A percentile compares a stretch with the other conserved stretches of the same genome.
Evolutionary conservation across 37 sponge, comb jelly and placozoan genomes (phyloP).

Genomic region (Geodia barretti): DNA sequence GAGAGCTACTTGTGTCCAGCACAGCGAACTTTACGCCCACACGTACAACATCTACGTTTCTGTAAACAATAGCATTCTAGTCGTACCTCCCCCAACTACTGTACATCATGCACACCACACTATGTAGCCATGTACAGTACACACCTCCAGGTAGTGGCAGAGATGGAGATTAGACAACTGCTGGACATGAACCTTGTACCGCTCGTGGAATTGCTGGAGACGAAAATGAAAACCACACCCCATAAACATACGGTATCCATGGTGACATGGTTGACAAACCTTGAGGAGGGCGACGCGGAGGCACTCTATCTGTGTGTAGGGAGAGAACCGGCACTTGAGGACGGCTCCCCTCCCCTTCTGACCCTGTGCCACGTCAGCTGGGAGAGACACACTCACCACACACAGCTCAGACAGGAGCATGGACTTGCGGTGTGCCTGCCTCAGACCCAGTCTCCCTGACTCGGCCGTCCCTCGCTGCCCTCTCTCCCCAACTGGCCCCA

Average conservation of each 20-base stretch:
- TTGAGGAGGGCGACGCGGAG: constrained; percentile 80
- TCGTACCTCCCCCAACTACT: too few species aligned
- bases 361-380: constrained; percentile 36
- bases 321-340: constrained; percentile 81
- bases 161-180: constrained; percentile 66
- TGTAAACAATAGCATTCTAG: too few species aligned
- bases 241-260: background rate
- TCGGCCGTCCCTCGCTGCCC: too few species aligned
- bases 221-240: background rate
- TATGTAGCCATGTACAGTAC: too few species aligned
- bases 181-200: constrained; percentile 39
- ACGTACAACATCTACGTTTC: too few species aligned
- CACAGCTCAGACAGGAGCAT: constrained; percentile 72
- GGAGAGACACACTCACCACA: constrained; percentile 61
- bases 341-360: constrained; percentile 67
- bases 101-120: too few species aligned
- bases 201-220: constrained; percentile 73
- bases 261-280: constrained; percentile 32
- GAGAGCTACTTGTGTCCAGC: too few species aligned
- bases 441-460: too few species aligned
- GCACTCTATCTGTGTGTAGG: constrained; percentile 77
- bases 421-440: constrained; percentile 29
- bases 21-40: too few species aligned
- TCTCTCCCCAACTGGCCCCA: too few species aligned
- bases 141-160: constrained; percentile 69